Evolutionary conservation across 2,113 vertebrate genomes (phyloP), one percentile per base, ranked within the genome.

Genomic region (Illadopsis cleaveri): DNA sequence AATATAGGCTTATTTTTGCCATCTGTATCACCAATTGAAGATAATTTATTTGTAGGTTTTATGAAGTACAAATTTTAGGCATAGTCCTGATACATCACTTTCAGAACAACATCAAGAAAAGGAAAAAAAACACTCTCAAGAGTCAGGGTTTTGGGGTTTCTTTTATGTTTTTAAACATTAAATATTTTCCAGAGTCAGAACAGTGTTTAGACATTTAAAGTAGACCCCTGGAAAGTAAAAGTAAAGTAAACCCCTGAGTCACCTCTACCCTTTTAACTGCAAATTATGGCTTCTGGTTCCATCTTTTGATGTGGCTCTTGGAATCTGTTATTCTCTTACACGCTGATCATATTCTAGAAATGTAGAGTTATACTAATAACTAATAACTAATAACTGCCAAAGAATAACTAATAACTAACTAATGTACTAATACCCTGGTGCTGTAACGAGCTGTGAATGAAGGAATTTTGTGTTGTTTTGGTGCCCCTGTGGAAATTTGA

Each of bases 401-500:
- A n/a, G n/a, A 31, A 15, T 15, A 51, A n/a, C 28, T 47, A 24
- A 76, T 24, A 31, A 16, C 8, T 42, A 15, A 50, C 44, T 31
- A 42, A 37, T 45, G 12, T 47, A 23, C 9, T 45, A 19, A 50
- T 24, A 40, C 4, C 3, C 10, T 65, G 50, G 6, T 0, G 1
- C 10, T 40, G 14, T 14, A 56, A 84, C 28, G 27, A 89, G 28
- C 17, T 62, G 45, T 2, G 2, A 2, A 18, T 48, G 22, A 81
- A 61, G 16, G 20, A 65, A 58, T 42, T 80, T 62, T 18, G 4
- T 10, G 10, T 9, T 44, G 9, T 60, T 69, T 75, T 42, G 5
- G 7, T 35, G 19, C 1, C 5, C 4, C 0, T 0, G 0, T 51
- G 23, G 44, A 84, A 56, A 4, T 31, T 53, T 72, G 25, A 69